These are phyloP conservation scores for Aptenodytes patagonicus DNA, from an alignment of 2,113 vertebrate species.

Conservation along the genomic window DNA sequence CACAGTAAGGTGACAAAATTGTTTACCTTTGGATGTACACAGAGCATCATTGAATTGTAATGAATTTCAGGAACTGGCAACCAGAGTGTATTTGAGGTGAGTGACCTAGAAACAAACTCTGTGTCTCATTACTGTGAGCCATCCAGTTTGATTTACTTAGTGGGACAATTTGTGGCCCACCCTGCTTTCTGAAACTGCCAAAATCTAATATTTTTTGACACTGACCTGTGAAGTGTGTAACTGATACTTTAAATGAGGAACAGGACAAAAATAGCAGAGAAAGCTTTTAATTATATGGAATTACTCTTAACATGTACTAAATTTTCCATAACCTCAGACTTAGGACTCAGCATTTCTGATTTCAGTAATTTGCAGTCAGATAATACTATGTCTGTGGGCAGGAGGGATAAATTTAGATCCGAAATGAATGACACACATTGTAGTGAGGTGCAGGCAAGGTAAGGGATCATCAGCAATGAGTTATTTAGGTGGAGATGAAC, in stretches of 20 bases:
- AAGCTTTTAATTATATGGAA: constrained; percentile 36
- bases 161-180: background rate
- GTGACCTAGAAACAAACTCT: background rate
- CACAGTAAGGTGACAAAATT: background rate
- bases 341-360: constrained; percentile 42
- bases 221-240: background rate
- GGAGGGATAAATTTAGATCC: constrained; percentile 45
- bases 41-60: background rate
- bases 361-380: constrained; percentile 36
- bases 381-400: constrained; percentile 38
- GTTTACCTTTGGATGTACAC: background rate
- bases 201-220: background rate
- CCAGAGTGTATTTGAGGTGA: background rate
- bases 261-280: background rate
- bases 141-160: background rate
- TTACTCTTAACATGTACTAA: constrained; percentile 40
- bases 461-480: constrained; percentile 22
- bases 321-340: constrained; percentile 44
- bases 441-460: constrained; percentile 49
- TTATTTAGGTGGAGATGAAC: constrained; percentile 27
- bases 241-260: background rate
- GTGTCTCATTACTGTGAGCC: background rate
- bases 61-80: constrained; percentile 5
- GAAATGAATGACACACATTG: constrained; percentile 48
- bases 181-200: background rate